These are phyloP conservation scores for Actinemys pallida DNA, from an alignment of 2,113 vertebrate genomes.

Conservation along the genomic window DNA sequence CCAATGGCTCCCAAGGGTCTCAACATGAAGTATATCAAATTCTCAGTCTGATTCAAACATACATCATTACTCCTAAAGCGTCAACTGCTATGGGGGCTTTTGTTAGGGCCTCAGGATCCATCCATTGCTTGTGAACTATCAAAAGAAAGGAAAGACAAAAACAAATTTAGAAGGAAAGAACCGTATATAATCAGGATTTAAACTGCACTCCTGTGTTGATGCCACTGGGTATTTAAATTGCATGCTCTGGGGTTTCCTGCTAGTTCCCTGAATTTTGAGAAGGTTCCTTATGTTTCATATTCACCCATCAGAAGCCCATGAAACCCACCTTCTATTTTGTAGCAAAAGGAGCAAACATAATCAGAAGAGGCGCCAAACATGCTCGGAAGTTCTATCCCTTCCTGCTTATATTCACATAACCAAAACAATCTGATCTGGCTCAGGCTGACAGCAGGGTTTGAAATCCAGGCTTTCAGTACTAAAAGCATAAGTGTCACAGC, in stretches of 20 bases:
- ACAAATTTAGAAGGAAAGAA: not conserved
- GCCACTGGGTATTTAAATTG: not conserved
- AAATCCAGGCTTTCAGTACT: not conserved
- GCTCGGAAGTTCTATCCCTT: not conserved
- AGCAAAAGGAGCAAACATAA: not conserved
- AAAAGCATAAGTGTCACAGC: not conserved
- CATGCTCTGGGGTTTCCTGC: fast-evolving
- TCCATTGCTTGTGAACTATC: slow-evolving; percentile 25
- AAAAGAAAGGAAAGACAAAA: not conserved
- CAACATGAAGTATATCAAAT: slow-evolving; percentile 33
- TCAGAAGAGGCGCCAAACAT: not conserved
- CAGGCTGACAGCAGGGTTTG: not conserved
- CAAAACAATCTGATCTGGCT: not conserved
- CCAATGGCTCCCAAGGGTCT: not conserved
- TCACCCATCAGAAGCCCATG: not conserved
- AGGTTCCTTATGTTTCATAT: not conserved
- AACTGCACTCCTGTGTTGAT: not conserved
- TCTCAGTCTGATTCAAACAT: slow-evolving; percentile 30
- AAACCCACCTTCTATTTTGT: not conserved
- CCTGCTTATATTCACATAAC: not conserved
- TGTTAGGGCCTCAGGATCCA: slow-evolving; percentile 16
- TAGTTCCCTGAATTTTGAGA: not conserved
- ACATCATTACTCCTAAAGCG: slow-evolving; percentile 56
- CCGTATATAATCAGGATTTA: not conserved
- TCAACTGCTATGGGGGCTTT: not conserved